Conservation (phyloP, 2,888 invertebrate species). For the Serripes groenlandicus region DNA sequence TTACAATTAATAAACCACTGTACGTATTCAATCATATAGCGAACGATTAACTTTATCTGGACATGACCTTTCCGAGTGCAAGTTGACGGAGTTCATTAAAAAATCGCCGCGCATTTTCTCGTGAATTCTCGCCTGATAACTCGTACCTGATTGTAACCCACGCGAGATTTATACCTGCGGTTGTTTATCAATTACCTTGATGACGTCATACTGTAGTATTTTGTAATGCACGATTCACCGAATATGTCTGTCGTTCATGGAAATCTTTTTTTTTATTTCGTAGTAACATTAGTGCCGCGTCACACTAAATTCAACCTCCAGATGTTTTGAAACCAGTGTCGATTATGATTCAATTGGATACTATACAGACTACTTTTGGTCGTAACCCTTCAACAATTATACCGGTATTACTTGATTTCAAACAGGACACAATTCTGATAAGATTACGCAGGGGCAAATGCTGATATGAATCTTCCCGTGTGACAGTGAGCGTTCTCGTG, state of each 20-base stretch:
- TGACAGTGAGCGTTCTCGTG: too few relatives aligned
- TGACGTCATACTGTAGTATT: slow-evolving; percentile 23
- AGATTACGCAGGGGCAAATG: too few relatives aligned
- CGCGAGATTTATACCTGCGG: slow-evolving; percentile 8
- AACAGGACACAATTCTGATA: too few relatives aligned
- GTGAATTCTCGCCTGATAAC: slow-evolving; percentile 7
- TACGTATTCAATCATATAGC: not conserved
- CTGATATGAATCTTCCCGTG: too few relatives aligned
- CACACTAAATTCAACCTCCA: too few relatives aligned
- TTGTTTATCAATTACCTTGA: not conserved
- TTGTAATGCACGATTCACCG: slow-evolving; percentile 23
- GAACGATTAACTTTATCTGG: not conserved
- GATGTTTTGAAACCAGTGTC: too few relatives aligned
- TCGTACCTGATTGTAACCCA: slow-evolving; percentile 18
- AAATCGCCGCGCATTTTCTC: not conserved
- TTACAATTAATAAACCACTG: too few relatives aligned
- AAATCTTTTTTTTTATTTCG: not conserved
- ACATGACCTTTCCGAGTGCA: not conserved
- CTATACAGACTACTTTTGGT: too few relatives aligned
- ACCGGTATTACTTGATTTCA: too few relatives aligned
- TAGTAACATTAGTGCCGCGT: not conserved
- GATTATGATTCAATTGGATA: too few relatives aligned
- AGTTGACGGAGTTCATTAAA: not conserved
- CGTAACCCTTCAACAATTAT: too few relatives aligned
- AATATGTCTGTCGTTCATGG: slow-evolving; percentile 19